phyloP scores from a whole-genome alignment of 2,888 invertebrate species.

The Platynereis dumerilii region DNA sequence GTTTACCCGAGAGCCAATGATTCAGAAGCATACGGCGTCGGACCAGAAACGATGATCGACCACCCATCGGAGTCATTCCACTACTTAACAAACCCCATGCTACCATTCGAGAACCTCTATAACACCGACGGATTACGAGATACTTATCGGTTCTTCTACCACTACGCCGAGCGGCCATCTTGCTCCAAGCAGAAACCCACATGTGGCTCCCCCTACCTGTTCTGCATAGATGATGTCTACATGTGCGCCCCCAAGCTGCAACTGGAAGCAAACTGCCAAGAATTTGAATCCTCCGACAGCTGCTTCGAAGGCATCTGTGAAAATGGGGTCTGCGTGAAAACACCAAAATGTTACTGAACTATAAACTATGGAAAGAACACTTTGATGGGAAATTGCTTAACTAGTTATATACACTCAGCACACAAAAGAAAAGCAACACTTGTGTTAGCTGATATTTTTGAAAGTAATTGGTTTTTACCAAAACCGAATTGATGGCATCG shows the following conservation, averaged over 20 bases:
- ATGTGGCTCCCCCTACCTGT: conserved; percentile 8
- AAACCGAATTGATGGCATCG: too few species aligned
- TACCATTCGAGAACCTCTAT: background rate
- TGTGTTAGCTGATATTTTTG: too few species aligned
- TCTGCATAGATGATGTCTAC: background rate
- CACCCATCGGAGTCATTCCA: background rate
- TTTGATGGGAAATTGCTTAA: too few species aligned
- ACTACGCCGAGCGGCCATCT: background rate
- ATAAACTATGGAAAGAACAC: too few species aligned
- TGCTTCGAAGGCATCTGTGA: background rate
- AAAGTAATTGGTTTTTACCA: too few species aligned
- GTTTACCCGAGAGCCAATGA: background rate
- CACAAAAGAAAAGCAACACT: too few species aligned
- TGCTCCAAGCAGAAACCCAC: background rate
- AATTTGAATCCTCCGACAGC: background rate
- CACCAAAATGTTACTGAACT: too few species aligned
- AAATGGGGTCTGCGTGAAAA: background rate
- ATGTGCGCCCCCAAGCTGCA: background rate
- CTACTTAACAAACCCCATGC: background rate
- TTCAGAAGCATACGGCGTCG: background rate
- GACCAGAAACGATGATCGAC: too few species aligned
- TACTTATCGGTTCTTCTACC: background rate
- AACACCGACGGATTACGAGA: background rate
- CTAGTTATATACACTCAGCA: too few species aligned
- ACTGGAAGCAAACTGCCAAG: background rate